A percentile compares a stretch with the other conserved stretches of the same genome.
Evolutionary conservation across 2,797 vertebrate species (phyloP).

Genomic region (Erethizon dorsatum): DNA sequence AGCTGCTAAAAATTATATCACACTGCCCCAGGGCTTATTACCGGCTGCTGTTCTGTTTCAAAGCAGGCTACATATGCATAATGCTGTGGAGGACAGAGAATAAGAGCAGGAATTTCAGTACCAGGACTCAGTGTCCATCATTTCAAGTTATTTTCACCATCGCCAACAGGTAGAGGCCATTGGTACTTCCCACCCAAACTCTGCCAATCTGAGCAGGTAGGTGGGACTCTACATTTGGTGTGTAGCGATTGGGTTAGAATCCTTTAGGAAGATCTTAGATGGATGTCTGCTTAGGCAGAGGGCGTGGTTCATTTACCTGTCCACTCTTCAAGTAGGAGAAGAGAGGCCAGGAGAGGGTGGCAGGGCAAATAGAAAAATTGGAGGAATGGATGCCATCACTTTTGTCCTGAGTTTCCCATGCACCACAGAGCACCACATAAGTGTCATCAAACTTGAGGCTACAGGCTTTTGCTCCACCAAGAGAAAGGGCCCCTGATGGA

Average conservation of each 20-base stretch:
- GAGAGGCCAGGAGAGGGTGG: not conserved
- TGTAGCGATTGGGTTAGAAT: not conserved
- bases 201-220: not conserved
- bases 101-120: no score
- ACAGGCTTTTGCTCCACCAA: not conserved
- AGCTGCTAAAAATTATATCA: not conserved
- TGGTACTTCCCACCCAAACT: not conserved
- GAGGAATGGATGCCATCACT: rapidly evolving
- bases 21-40: not conserved
- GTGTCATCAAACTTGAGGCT: not conserved
- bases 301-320: not conserved
- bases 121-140: not conserved
- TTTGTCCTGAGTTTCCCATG: not conserved
- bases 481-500: not conserved
- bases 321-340: not conserved
- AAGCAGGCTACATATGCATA: not conserved
- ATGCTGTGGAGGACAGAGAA: not conserved
- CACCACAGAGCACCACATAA: not conserved
- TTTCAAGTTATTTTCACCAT: not conserved
- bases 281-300: not conserved
- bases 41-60: not conserved
- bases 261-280: not conserved
- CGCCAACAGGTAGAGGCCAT: not conserved
- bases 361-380: not conserved
- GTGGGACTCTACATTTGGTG: not conserved